A percentile compares a stretch with the other conserved stretches of the same genome.
Conservation (phyloP, 2,888 invertebrate species). For the Lasioglossum zephyrum region DNA sequence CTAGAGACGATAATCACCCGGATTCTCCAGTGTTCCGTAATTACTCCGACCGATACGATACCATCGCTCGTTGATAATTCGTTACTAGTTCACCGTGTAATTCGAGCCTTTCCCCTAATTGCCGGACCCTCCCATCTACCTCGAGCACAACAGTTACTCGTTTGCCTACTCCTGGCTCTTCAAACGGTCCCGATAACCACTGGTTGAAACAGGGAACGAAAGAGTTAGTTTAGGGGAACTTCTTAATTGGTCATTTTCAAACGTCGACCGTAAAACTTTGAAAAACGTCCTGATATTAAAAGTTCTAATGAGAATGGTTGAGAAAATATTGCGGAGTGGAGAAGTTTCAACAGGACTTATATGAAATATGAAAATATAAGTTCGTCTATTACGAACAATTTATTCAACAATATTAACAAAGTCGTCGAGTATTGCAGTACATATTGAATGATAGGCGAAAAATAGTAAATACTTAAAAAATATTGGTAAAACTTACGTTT, state of each 20-base stretch:
- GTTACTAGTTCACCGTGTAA: constrained; percentile 48
- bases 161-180: not conserved
- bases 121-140: constrained; percentile 9
- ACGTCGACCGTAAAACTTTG: not conserved
- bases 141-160: constrained; percentile 12
- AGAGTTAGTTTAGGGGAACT: not conserved
- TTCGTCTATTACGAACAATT: too few relatives aligned
- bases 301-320: not conserved
- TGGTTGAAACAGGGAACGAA: not conserved
- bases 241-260: not conserved
- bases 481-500: too few relatives aligned
- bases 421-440: too few relatives aligned
- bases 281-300: not conserved
- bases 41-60: constrained; percentile 3
- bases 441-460: too few relatives aligned
- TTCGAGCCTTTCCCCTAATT: constrained; percentile 45
- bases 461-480: too few relatives aligned
- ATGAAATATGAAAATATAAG: too few relatives aligned
- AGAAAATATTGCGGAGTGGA: not conserved
- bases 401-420: too few relatives aligned
- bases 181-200: not conserved
- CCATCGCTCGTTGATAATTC: constrained; percentile 34
- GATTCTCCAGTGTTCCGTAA: constrained; percentile 50
- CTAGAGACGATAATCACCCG: constrained; percentile 44
- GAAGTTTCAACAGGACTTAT: too few relatives aligned